phyloP scores from a whole-genome alignment of 2,797 vertebrate species.

The Babyrousa celebensis region DNA sequence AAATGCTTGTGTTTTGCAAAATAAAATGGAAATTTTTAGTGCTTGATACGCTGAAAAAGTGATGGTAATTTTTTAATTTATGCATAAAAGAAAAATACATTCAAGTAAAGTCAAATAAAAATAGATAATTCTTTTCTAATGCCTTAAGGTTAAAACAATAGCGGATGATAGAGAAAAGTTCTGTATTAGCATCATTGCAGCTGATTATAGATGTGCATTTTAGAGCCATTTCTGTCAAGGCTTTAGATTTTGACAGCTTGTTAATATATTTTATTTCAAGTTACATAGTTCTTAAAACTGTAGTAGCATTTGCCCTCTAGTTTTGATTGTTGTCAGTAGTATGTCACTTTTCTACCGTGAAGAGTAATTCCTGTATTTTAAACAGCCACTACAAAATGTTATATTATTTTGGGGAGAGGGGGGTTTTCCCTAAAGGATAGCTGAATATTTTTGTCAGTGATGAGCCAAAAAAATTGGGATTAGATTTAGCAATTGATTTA shows the following conservation, averaged over 20 bases:
- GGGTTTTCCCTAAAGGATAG: conserved; percentile 43
- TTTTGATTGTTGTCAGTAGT: neutral
- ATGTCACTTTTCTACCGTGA: neutral
- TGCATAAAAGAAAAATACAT: conserved; percentile 33
- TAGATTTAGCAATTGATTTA: conserved; percentile 68
- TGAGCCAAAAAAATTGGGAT: conserved; percentile 58
- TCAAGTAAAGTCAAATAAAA: conserved; percentile 62
- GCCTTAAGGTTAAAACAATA: conserved; percentile 38
- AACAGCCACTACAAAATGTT: conserved; percentile 56
- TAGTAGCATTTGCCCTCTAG: conserved; percentile 5
- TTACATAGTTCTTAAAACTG: neutral
- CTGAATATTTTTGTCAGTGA: conserved; percentile 55
- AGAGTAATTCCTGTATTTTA: conserved; percentile 18
- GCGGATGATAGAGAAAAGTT: neutral
- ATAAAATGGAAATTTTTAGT: conserved; percentile 30
- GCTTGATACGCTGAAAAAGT: conserved; percentile 22
- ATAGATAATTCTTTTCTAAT: conserved; percentile 26
- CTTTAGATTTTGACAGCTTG: neutral
- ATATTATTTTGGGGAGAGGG: neutral
- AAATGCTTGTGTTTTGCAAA: conserved; percentile 65
- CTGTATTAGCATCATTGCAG: neutral
- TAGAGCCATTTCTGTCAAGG: neutral
- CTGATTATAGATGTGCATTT: neutral
- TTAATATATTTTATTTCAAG: conserved; percentile 63
- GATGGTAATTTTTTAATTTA: conserved; percentile 42